Base-by-base conservation (phyloP, 1,140 invertebrate genomes). In the Pseudomyrmex concolor region DNA sequence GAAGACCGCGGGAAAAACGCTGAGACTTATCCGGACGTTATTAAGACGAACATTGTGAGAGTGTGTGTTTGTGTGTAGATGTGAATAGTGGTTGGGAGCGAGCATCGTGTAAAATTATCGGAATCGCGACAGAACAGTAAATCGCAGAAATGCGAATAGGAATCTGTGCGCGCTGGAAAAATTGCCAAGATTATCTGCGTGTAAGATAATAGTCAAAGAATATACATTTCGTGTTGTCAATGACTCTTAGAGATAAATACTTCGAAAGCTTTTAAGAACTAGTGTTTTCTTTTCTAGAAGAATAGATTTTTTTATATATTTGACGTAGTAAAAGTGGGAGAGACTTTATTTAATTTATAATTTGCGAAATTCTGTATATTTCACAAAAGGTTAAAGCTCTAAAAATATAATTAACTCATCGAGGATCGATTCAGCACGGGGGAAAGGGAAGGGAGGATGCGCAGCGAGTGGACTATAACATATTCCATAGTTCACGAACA, bases 1-100 rank as follows among this genome's bases (percentile, higher is more conserved):
- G 7, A 34, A 7, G 62, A 17, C 51, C 22, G 17, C 62, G 67
- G 57, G 67, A 78, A 78, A 85, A 85, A 84, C 72, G 57, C 13
- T 34, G 63, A 63, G 70, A 76, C 54, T n/a, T 10, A 57, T 70
- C 66, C 34, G 43, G 15, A 80, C 34, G 34, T 57, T 68, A 48
- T 57, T 22, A 63, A 50, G 19, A 57, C 22, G n/a, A 12, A 3
- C 17, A 8, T 10, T 43, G 22, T 43, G 54, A 57, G 59, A n/a
- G n/a, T n/a, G n/a, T 55, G 45, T 25, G 51, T 34, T 3, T 34
- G 34, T 12, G 48, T 43, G 22, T n/a, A n/a, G n/a, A n/a, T 50
- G 62, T 64, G 59, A 54, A 25, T 25, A 17, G 48, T 12, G 34
- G 12, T 10, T 50, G 63, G 12, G 12, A 73, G 13, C 59, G 66